Evolutionary conservation across 2,888 invertebrate species (phyloP), one percentile per base, ranked within the genome.

Genomic region (Pyrocoelia pectoralis): DNA sequence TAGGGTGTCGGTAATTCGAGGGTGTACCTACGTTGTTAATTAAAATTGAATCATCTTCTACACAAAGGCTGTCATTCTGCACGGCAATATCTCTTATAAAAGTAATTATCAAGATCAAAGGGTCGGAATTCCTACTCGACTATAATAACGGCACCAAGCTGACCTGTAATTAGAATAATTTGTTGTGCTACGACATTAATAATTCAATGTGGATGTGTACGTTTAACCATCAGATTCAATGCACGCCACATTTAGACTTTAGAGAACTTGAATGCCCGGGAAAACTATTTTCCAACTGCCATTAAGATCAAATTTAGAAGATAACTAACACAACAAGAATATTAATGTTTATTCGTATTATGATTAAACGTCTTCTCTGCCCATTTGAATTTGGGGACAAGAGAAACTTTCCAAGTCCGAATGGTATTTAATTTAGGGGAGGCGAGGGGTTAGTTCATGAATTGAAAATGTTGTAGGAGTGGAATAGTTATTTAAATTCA

Each of bases 261-360:
- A 67, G 65, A 19, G 59, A 69, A 69, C 62, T 68, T 66, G 57
- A 56, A 64, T 61, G 59, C 19, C 65, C 70, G 68, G 70, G 70
- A 75, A 46, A 79, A 79, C 78, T 78, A 78, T 79, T 79, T 46
- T 77, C 73, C 72, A 79, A 79, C 76, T 74, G 73, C 76, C 77
- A 79, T 79, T 79, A 78, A 79, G 79, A 79, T 79, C 75, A 75
- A 77, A 77, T 74, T 74, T 73, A 71, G 69, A 67, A 74, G 77
- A 77, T 77, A 76, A 74, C 73, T 73, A 68, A 68, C 63, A 67
- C 68, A 71, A 73, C 75, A 76, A 74, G 75, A 76, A 72, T 75
- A 76, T 72, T 73, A 76, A 76, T 76, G 74, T 70, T 72, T 69
- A 65, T 62, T 61, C 61, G 60, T 63, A 66, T 69, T 69, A 72